Evolutionary conservation across 2,888 invertebrate genomes (phyloP), one percentile per base, ranked within the genome.

Genomic region (Tethea ocularis): DNA sequence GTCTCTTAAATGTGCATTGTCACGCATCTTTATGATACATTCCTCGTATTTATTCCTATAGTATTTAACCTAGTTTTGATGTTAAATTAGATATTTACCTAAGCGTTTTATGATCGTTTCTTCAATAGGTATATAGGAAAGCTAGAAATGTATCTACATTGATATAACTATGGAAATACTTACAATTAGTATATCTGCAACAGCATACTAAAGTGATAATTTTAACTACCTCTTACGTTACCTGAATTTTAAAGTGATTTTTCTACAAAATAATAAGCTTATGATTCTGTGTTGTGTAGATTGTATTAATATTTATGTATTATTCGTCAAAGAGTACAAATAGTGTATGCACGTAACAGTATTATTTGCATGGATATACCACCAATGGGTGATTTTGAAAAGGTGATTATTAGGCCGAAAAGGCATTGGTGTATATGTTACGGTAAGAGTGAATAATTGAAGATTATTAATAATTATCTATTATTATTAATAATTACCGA

Each of bases 221-320:
- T 58, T 57, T 62, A 76, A 80, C 80, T 84, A 86, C 84, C 82
- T 83, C 82, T 75, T 75, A 68, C 61, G 74, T 80, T 80, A 81
- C 71, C 72, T 77, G 74, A 78, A 71, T 57, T 20, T 61, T 60
- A 57, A 57, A 64, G 51, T 53, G 52, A 46, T 20, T 17, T 46
- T 20, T 46, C 7, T 20, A 17, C 46, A 10, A 41, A n/a, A 41
- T n/a, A 41, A 41, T 20, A 41, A n/a, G 41, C 8, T 20, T 46
- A 5, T 53, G 54, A 56, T 57, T 61, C 56, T 66, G 59, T 60
- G 60, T 10, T 62, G 61, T 59, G 68, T 20, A 46, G 46, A 46
- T 10, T 41, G 41, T 41, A 41, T n/a, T 46, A 20, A 10, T 46
- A 46, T 64, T 71, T 71, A 67, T 71, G 66, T 65, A 61, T 64